Base-by-base conservation (phyloP, 2,113 vertebrate genomes). In the Mesembrinibis cayennensis region DNA sequence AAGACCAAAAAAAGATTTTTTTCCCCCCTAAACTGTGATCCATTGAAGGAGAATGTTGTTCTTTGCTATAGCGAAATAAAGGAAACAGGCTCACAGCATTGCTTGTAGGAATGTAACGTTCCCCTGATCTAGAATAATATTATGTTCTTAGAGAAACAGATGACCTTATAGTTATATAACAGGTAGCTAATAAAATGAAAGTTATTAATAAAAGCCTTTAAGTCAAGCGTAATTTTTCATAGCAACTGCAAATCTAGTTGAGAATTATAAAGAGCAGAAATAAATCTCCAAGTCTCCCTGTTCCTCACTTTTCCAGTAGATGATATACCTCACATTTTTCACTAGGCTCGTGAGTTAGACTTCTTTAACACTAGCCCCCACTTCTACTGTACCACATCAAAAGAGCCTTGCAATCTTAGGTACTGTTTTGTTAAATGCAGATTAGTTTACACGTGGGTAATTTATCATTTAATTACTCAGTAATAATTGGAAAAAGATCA, bases 381-480 rank as follows among this genome's bases (percentile, higher is more conserved):
- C 11, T 63, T 67, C 16, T 20, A 15, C 12, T 18, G 8, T 42
- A 45, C 17, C 34, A 55, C 17, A 34, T 10, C 13, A 21, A 36
- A 44, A 79, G 17, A 81, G 34, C 14, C 30, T 59, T 70, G 25
- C 45, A 70, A 5, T 77, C 47, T 72, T 38, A 40, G 55, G 47
- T 69, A 66, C 58, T 81, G 67, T 52, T 92, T 80, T 77, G 38
- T 86, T 90, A 78, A n/a, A 94, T 59, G 55, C 55, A 89, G 42
- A 92, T 92, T 83, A 93, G 85, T 94, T 93, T 97, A 93, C 67
- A 55, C 30, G 23, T 15, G 80, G 20, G n/a, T 93, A 92, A 92
- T 97, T 93, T 95, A 88, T 94, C 67, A 93, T 93, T 97, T 94
- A 97, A 97, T 96, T 92, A 93, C 90, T 89, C 69, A 56, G 86